Base-by-base conservation (phyloP, 2,888 invertebrate genomes). In the Lasioglossum calceatum region DNA sequence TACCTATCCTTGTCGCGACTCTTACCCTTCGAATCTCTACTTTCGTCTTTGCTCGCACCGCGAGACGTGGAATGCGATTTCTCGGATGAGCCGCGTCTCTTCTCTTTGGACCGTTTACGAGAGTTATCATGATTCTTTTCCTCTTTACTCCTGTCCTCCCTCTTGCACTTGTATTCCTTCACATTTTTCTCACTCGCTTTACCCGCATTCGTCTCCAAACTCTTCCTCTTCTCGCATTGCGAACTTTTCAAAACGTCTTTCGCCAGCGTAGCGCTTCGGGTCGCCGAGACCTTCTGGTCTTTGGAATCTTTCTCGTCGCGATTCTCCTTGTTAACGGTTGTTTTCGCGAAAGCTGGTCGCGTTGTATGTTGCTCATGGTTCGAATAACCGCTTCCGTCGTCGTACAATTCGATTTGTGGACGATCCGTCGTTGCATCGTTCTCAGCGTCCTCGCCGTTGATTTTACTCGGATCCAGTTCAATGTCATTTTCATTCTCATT, bases 121-220 rank as follows among this genome's bases (percentile, higher is more conserved):
- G 89, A 88, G 44, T 77, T 82, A 78, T 86, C 77, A 16, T 90
- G 87, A 84, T 87, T 86, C 64, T 84, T 89, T 76, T 54, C 82
- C 64, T 82, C 81, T 58, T 77, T 87, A 19, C 64, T 84, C 80
- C 77, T 85, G 50, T 36, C 81, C 42, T 42, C 86, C 50, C 72
- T 61, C 19, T 72, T 88, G 16, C 71, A 81, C 77, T 75, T 79
- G 32, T 64, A 36, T 54, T 86, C 82, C 27, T 79, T 82, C 23
- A 1, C n/a, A 73, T 64, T 70, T 64, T 47, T 76, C 5, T 72
- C 39, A 0, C 5, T 42, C 8, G 16, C 67, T 81, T 81, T 84
- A 50, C 36, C 64, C 27, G 12, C 71, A 12, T 86, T 44, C 79
- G 54, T 16, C 84, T 80, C 44, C 50, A 4, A 61, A 42, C 81